These are phyloP conservation scores for Rhea americana DNA, from an alignment of 2,113 vertebrate species.

Conservation along the genomic window DNA sequence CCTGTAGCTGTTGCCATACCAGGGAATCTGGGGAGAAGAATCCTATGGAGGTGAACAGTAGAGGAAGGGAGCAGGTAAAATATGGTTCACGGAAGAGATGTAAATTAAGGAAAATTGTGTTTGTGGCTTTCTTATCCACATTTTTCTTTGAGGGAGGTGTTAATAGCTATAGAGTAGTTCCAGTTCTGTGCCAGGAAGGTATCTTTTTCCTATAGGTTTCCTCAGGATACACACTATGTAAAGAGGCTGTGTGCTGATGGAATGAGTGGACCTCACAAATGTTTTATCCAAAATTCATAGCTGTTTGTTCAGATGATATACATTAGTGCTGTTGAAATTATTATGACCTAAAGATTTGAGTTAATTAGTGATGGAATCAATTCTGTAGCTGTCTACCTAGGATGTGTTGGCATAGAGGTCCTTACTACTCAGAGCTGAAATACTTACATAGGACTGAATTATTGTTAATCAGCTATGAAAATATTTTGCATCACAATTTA, in stretches of 20 bases:
- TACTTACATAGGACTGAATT: slow-evolving; percentile 29
- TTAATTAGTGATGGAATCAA: slow-evolving; percentile 30
- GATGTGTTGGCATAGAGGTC: neutral
- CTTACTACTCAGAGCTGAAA: neutral
- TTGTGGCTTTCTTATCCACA: neutral
- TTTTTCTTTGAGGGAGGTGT: neutral
- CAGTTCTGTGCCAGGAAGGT: neutral
- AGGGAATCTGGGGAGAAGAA: fast-evolving
- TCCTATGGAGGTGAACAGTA: neutral
- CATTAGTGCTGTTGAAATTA: neutral
- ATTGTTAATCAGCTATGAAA: slow-evolving; percentile 52
- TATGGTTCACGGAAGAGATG: neutral
- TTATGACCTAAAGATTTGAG: neutral
- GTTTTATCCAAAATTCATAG: neutral
- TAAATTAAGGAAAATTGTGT: neutral
- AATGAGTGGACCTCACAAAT: neutral
- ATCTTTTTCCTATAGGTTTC: neutral
- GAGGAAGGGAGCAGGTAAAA: neutral
- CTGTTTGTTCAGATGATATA: slow-evolving; percentile 27
- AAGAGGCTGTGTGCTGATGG: neutral
- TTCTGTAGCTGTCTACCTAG: neutral
- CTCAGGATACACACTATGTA: neutral
- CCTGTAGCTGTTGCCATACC: neutral
- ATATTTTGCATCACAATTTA: slow-evolving; percentile 61
- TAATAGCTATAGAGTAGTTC: neutral